Evolutionary conservation across 2,113 vertebrate genomes (phyloP), one percentile per base, ranked within the genome.

Genomic region (Phalacrocorax aristotelis): DNA sequence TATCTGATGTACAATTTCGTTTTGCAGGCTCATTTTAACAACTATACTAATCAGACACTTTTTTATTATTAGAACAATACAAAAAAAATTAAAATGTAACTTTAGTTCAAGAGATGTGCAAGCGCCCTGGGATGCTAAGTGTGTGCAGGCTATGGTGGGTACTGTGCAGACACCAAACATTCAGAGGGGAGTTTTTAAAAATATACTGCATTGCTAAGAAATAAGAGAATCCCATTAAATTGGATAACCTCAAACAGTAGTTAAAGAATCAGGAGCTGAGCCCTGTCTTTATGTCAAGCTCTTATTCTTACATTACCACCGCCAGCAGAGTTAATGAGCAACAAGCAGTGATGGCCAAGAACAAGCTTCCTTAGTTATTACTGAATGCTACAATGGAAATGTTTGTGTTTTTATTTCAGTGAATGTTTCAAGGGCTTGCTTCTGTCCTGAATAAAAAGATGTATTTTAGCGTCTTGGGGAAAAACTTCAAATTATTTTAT

Each of bases 121-220:
- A 66, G 2, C 29, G 25, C 9, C 34, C 58, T 46, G 49, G 16
- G 18, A 21, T 25, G 4, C 20, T 46, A 61, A 61, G 51, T 1
- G 2, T 22, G 6, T 57, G 19, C 11, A 65, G 6, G 9, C 4
- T 54, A 40, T 7, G 2, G 4, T 44, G 22, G 5, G 11, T n/a
- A 23, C 13, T 42, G 7, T 38, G 23, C 34, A 68, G 17, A 48
- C 10, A n/a, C 4, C 13, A 82, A 34, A 25, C 9, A 36, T n/a
- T n/a, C 21, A 46, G 21, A 48, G 2, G 4, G 3, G 11, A 46
- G 2, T 34, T 54, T 54, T 49, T 9, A 2, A 16, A 58, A 68
- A 64, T 9, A n/a, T 4, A n/a, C 5, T 57, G 5, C 27, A 61
- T 30, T 21, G 51, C 7, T 55, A 60, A 62, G 32, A 81, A 38